phyloP scores from a whole-genome alignment of 2,888 invertebrate genomes.

The Zygaena filipendulae region DNA sequence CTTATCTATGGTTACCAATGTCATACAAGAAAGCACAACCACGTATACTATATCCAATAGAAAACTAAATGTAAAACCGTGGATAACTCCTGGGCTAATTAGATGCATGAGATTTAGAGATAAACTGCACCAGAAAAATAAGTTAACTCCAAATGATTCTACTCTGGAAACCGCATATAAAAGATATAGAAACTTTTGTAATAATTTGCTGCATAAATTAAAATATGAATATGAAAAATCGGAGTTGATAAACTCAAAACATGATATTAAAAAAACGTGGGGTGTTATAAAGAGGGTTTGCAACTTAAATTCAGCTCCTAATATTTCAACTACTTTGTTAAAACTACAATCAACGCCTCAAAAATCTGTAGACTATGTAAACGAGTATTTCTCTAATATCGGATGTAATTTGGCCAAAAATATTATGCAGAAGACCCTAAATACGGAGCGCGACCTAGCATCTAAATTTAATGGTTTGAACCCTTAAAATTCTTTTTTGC shows the following conservation, averaged over 20 bases:
- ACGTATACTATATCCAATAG: too few species aligned
- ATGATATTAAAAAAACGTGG: conserved; percentile 5
- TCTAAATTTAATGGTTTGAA: not conserved
- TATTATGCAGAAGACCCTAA: too few species aligned
- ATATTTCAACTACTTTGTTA: not conserved
- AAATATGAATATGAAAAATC: conserved; percentile 4
- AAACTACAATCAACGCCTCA: not conserved
- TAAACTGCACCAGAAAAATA: too few species aligned
- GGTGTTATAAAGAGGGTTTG: conserved; percentile 1
- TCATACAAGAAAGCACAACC: too few species aligned
- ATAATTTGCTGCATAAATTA: conserved; percentile 3
- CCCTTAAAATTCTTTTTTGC: not conserved
- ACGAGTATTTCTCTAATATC: not conserved
- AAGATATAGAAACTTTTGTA: too few species aligned
- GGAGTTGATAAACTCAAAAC: not conserved
- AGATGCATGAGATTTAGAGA: too few species aligned
- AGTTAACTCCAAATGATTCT: too few species aligned
- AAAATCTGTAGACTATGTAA: not conserved
- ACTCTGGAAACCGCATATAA: too few species aligned
- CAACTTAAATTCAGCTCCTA: not conserved
- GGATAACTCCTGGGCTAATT: too few species aligned
- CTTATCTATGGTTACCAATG: too few species aligned
- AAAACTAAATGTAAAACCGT: too few species aligned
- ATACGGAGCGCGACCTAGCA: not conserved
- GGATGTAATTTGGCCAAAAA: too few species aligned